These are phyloP conservation scores for Psittacula derbiana DNA, from an alignment of 2,797 vertebrate genomes.

Conservation along the genomic window DNA sequence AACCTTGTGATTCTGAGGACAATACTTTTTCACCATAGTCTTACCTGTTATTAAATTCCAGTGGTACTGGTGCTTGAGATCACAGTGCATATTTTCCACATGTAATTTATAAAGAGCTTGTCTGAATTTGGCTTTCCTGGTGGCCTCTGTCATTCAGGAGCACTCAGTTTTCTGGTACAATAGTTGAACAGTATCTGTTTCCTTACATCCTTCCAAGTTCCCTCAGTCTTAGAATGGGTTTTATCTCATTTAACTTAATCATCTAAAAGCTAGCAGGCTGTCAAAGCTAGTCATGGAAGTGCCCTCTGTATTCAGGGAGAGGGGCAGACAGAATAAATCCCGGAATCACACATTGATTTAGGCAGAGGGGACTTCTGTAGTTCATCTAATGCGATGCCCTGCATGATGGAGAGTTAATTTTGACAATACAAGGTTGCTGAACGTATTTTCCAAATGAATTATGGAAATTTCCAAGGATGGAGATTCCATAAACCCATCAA, in stretches of 20 bases:
- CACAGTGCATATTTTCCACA: neutral
- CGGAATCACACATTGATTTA: neutral
- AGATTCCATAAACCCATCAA: neutral
- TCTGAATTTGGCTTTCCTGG: neutral
- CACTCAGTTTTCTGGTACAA: accelerated
- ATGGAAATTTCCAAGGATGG: neutral
- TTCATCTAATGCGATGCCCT: neutral
- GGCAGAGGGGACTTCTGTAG: neutral
- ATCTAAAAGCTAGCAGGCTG: neutral
- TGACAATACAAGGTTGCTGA: neutral
- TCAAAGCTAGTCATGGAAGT: neutral
- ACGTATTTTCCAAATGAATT: neutral
- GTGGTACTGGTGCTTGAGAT: neutral
- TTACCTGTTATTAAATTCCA: neutral
- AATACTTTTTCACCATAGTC: neutral
- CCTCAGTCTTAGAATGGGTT: neutral
- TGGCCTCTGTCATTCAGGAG: neutral
- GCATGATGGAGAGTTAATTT: accelerated
- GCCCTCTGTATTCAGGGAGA: neutral
- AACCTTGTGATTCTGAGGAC: neutral
- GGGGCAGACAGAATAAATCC: neutral
- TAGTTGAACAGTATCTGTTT: neutral
- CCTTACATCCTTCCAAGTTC: neutral
- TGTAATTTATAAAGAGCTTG: neutral
- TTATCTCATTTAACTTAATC: neutral